These are phyloP conservation scores for Loris lydekkerianus DNA, from an alignment of 2,797 vertebrate species.

Conservation along the genomic window DNA sequence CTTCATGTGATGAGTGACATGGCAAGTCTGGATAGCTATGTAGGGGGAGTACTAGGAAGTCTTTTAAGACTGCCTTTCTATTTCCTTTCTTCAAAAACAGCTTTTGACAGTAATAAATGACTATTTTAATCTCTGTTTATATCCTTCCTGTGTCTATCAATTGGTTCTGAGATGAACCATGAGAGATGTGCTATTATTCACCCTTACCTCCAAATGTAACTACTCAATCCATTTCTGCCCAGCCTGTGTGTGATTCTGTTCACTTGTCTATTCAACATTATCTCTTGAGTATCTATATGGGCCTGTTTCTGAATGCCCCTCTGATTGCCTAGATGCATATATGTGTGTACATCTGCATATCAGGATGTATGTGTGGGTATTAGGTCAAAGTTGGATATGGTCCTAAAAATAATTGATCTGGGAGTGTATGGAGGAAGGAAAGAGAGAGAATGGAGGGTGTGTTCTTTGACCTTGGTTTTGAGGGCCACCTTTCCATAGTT, in stretches of 20 bases:
- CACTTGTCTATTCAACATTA: neutral
- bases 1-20: neutral
- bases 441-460: constrained; percentile 45
- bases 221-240: constrained; percentile 1
- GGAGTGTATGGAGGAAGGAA: neutral
- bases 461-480: constrained; percentile 39
- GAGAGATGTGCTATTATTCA: constrained; percentile 3
- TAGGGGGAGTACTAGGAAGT: neutral
- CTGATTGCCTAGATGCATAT: constrained; percentile 18
- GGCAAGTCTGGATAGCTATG: neutral
- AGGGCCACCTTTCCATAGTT: neutral
- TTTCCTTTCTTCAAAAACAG: neutral
- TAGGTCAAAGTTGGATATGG: neutral
- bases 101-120: constrained; percentile 46
- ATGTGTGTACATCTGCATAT: neutral
- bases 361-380: neutral
- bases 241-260: neutral
- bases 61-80: neutral
- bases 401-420: constrained; percentile 1
- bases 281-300: neutral
- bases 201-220: neutral
- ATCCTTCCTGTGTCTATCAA: constrained; percentile 24
- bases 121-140: constrained; percentile 43
- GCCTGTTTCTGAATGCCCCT: constrained; percentile 33
- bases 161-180: neutral